Percentiles rank a stretch among this genome's conserved stretches.
These are phyloP conservation scores for Amyelois transitella DNA, from an alignment of 1,140 invertebrate species.

Conservation along the genomic window DNA sequence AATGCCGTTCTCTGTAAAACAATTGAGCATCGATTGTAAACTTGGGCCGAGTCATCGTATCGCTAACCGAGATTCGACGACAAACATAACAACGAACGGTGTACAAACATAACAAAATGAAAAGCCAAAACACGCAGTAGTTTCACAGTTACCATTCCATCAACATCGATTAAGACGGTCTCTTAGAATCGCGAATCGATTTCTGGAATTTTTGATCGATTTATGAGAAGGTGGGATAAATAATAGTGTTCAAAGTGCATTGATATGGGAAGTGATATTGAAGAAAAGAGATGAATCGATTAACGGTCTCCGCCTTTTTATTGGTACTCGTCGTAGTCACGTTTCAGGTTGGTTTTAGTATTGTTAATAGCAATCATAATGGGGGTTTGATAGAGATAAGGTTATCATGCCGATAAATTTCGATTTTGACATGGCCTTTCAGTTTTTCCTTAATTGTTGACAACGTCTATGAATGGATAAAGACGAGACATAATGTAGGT, in stretches of 20 bases:
- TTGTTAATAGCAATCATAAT: no score
- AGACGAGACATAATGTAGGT: no score
- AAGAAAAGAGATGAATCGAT: slow-evolving; percentile 44
- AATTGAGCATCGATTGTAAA: slow-evolving; percentile 7
- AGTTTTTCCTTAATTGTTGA: no score
- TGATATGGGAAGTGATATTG: slow-evolving; percentile 10
- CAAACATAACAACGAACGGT: slow-evolving; percentile 7
- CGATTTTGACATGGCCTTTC: no score
- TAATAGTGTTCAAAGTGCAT: background rate
- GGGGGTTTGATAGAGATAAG: no score
- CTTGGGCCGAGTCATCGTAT: slow-evolving; percentile 6
- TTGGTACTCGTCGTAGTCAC: slow-evolving; percentile 36
- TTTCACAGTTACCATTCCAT: background rate
- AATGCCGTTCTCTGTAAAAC: background rate
- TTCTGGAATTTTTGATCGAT: background rate
- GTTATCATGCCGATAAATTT: no score
- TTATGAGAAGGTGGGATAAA: background rate
- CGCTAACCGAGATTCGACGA: background rate
- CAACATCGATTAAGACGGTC: background rate
- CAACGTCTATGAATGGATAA: no score
- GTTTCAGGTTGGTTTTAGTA: slow-evolving; percentile 31
- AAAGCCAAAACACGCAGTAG: slow-evolving; percentile 1
- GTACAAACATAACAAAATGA: slow-evolving; percentile 3
- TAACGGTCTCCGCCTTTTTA: slow-evolving; percentile 31
- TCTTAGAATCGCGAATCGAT: background rate